Evolutionary conservation across 2,888 invertebrate genomes (phyloP).

Genomic region (Lycia hirtaria): DNA sequence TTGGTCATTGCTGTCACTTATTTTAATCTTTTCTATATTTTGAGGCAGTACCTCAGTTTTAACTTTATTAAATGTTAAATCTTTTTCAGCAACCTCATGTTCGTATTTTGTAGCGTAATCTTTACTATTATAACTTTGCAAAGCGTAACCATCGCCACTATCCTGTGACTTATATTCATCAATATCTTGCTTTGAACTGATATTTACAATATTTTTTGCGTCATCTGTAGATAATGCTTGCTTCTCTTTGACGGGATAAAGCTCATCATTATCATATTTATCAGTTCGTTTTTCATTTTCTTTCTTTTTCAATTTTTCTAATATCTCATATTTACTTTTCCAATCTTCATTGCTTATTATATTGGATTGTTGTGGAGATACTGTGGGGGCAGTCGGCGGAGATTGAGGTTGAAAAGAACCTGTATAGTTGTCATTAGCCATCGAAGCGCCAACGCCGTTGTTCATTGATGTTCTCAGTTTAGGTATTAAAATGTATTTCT

Average conservation of each 20-base stretch:
- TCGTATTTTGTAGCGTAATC: slow-evolving; percentile 33
- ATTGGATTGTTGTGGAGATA: slow-evolving; percentile 29
- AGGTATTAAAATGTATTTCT: slow-evolving; percentile 77
- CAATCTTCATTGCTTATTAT: slow-evolving; percentile 61
- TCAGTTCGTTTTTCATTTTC: slow-evolving; percentile 46
- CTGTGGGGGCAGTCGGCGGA: slow-evolving; percentile 11
- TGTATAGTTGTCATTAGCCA: slow-evolving; percentile 41
- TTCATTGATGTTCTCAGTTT: slow-evolving; percentile 50
- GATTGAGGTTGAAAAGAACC: slow-evolving; percentile 29
- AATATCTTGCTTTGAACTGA: background rate
- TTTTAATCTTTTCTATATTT: slow-evolving; percentile 25
- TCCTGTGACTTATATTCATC: background rate
- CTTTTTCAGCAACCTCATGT: slow-evolving; percentile 52
- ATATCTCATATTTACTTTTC: slow-evolving; percentile 78
- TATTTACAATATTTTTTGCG: background rate
- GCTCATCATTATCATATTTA: slow-evolving; percentile 23
- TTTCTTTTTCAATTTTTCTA: slow-evolving; percentile 65
- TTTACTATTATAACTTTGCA: slow-evolving; percentile 19
- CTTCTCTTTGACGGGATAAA: slow-evolving; percentile 22
- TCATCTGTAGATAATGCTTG: slow-evolving; percentile 1
- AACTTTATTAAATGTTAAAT: slow-evolving; percentile 34
- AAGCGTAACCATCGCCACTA: slow-evolving; percentile 5
- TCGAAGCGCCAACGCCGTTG: slow-evolving; percentile 43
- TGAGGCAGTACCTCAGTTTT: slow-evolving; percentile 22
- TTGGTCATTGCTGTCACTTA: slow-evolving; percentile 18